phyloP scores from a whole-genome alignment of 2,888 invertebrate genomes.

The Drosophila longiperda region DNA sequence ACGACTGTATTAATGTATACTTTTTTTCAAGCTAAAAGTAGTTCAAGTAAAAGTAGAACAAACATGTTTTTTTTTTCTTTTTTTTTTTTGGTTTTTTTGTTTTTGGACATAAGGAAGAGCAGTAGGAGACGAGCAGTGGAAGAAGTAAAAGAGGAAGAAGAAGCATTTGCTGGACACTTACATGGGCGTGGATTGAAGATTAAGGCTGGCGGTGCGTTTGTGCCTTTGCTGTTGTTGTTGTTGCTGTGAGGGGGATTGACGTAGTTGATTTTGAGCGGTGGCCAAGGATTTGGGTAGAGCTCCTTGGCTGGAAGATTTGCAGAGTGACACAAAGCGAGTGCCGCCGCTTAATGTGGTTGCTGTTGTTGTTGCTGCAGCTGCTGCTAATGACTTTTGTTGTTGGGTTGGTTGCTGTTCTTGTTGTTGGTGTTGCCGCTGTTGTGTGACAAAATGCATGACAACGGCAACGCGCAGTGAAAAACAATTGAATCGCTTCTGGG shows the following conservation, averaged over 20 bases:
- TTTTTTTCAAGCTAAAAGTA: slow-evolving; percentile 37
- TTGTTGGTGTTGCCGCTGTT: slow-evolving; percentile 66
- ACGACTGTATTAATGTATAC: slow-evolving; percentile 21
- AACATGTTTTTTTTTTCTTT: slow-evolving; percentile 25
- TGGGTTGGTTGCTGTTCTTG: slow-evolving; percentile 40
- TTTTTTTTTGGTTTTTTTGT: slow-evolving; percentile 9
- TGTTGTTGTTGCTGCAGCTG: slow-evolving; percentile 41
- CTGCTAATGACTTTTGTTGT: slow-evolving; percentile 53
- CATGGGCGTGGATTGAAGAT: slow-evolving; percentile 65
- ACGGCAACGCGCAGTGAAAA: slow-evolving; percentile 50
- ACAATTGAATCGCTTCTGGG: slow-evolving; percentile 16
- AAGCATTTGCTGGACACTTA: slow-evolving; percentile 50
- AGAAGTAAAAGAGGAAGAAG: not conserved
- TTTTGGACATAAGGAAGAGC: slow-evolving; percentile 14
- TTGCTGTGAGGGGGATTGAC: slow-evolving; percentile 48
- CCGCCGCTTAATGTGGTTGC: slow-evolving; percentile 30
- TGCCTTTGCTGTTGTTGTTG: slow-evolving; percentile 56
- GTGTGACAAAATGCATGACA: slow-evolving; percentile 79
- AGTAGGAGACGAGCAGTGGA: slow-evolving; percentile 10
- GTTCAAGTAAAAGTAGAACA: slow-evolving; percentile 57
- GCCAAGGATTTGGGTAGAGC: slow-evolving; percentile 68
- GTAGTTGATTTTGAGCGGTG: slow-evolving; percentile 66
- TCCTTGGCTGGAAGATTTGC: slow-evolving; percentile 72
- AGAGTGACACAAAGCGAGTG: slow-evolving; percentile 59
- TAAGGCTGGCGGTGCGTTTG: slow-evolving; percentile 69